These are phyloP conservation scores for Aythya fuligula DNA, from an alignment of 2,797 vertebrate species.

Conservation along the genomic window DNA sequence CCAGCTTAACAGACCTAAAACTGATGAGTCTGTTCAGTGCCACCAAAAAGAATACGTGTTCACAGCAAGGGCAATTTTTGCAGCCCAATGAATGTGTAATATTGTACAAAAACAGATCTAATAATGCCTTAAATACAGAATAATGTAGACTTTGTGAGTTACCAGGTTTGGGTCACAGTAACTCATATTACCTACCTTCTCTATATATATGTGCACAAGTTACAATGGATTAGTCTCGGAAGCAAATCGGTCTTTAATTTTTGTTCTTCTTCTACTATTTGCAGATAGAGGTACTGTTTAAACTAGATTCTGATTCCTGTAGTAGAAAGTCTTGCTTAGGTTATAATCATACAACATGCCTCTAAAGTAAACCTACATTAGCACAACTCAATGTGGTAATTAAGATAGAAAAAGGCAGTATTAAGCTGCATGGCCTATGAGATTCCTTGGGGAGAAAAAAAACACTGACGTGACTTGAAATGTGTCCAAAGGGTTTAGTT, in stretches of 20 bases:
- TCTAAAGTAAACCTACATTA: conserved; percentile 79
- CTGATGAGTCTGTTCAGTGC: not conserved
- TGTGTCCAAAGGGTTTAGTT: conserved; percentile 84
- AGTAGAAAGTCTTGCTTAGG: conserved; percentile 45
- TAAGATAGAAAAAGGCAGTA: conserved; percentile 83
- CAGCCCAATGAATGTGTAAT: not conserved
- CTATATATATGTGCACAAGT: not conserved
- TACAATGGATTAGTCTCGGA: not conserved
- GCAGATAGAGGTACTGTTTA: conserved; percentile 9
- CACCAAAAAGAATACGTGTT: not conserved
- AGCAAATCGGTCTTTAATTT: not conserved
- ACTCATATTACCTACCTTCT: not conserved
- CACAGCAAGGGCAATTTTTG: not conserved
- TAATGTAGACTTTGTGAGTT: not conserved
- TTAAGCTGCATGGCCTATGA: conserved; percentile 73
- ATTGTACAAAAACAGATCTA: not conserved
- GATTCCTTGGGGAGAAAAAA: conserved; percentile 75
- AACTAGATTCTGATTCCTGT: conserved; percentile 37
- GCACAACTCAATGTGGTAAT: conserved; percentile 83
- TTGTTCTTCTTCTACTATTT: conserved; percentile 1
- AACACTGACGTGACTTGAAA: conserved; percentile 77
- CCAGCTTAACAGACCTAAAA: not conserved
- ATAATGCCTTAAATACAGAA: not conserved
- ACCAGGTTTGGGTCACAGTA: not conserved
- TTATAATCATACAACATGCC: conserved; percentile 68